Conservation (phyloP, 2,113 vertebrate genomes). For the Origma solitaria region DNA sequence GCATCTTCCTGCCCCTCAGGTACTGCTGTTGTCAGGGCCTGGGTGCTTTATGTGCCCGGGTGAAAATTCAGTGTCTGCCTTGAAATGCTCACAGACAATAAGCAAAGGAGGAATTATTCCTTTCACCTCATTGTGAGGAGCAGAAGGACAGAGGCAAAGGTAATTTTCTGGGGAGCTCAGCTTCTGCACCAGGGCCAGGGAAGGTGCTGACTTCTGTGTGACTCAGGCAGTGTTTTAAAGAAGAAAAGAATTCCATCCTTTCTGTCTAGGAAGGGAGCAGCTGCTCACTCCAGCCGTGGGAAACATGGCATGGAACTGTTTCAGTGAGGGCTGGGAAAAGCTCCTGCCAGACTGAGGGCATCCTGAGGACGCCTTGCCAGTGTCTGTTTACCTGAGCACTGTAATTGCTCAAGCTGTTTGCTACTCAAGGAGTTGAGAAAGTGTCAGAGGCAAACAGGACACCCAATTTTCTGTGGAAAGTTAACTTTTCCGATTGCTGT, state of each 20-base stretch:
- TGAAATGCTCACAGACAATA: neutral
- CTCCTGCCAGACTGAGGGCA: neutral
- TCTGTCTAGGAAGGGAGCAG: neutral
- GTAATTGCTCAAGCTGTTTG: neutral
- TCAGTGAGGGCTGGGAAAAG: neutral
- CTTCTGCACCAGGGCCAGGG: neutral
- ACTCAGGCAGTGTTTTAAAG: neutral
- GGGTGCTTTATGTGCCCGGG: neutral
- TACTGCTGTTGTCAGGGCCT: neutral
- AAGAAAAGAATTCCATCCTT: neutral
- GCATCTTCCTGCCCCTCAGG: neutral
- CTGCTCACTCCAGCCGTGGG: neutral
- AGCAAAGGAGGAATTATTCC: neutral
- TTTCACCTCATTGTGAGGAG: neutral
- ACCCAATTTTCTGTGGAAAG: constrained; percentile 41
- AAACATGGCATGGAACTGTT: neutral
- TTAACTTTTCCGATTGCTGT: constrained; percentile 61
- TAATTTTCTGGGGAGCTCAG: neutral
- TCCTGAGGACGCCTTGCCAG: neutral
- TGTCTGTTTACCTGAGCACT: neutral
- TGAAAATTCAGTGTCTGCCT: neutral
- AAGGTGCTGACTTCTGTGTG: neutral
- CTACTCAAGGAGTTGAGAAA: neutral
- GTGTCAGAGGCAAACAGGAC: constrained; percentile 36
- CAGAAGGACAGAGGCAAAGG: neutral